Conservation (phyloP, 2,888 invertebrate genomes). For the Acleris literana region DNA sequence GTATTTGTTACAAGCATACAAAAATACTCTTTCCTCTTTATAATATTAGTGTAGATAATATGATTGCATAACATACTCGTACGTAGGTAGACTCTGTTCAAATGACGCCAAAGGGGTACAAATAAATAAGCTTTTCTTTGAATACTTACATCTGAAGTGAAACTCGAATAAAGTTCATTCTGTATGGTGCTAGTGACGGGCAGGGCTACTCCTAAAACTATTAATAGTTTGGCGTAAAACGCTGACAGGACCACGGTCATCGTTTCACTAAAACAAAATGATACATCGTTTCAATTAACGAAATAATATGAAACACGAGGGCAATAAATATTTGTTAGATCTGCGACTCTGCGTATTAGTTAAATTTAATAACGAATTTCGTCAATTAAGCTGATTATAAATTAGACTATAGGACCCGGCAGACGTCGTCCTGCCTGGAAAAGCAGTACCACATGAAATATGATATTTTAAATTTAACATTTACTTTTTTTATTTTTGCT, state of each 20-base stretch:
- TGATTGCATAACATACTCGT: no score
- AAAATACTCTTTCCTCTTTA: no score
- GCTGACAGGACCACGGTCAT: slow-evolving; percentile 85
- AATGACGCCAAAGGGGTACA: no score
- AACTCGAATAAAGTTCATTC: slow-evolving; percentile 75
- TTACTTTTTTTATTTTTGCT: no score
- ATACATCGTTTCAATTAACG: slow-evolving; percentile 54
- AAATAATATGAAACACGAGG: slow-evolving; percentile 42
- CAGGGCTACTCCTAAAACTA: slow-evolving; percentile 85
- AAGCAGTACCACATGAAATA: no score
- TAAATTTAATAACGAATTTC: slow-evolving; percentile 15
- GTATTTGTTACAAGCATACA: no score
- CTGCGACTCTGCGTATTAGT: slow-evolving; percentile 12
- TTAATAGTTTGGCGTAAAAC: slow-evolving; percentile 86
- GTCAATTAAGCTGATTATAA: slow-evolving; percentile 2
- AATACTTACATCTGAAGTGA: slow-evolving; percentile 73
- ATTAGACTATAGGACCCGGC: no score
- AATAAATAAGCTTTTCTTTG: background rate
- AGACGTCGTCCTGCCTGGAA: no score
- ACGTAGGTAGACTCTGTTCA: no score
- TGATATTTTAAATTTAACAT: no score
- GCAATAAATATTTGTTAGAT: slow-evolving; percentile 39
- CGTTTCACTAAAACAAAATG: slow-evolving; percentile 81
- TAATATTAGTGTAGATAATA: no score
- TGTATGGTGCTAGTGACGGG: slow-evolving; percentile 86